These are phyloP conservation scores for Denticeps clupeoides DNA, from an alignment of 2,797 vertebrate species.

Conservation along the genomic window DNA sequence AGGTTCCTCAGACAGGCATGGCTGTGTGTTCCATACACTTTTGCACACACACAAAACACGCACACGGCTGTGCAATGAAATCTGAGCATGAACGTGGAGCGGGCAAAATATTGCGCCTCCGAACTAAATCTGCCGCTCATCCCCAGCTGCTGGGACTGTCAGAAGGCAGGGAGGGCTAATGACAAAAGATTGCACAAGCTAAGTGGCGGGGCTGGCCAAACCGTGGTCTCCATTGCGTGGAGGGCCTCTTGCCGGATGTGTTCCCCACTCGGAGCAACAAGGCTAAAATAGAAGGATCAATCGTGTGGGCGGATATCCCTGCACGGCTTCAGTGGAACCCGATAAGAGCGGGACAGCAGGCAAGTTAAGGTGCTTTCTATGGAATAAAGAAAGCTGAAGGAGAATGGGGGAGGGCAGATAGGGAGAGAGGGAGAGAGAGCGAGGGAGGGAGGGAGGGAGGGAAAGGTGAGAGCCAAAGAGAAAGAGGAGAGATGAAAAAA, in stretches of 20 bases:
- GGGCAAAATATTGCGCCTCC: not conserved
- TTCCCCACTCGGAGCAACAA: slow-evolving; percentile 31
- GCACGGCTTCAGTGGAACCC: slow-evolving; percentile 35
- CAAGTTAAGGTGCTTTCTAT: slow-evolving; percentile 3
- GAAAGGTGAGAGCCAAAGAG: slow-evolving; percentile 8
- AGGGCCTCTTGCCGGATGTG: slow-evolving; percentile 34
- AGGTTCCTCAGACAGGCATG: too few species aligned
- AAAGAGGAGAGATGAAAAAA: slow-evolving; percentile 13
- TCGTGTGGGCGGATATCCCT: slow-evolving; percentile 45
- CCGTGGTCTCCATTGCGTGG: not conserved
- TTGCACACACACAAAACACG: too few species aligned
- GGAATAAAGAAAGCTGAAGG: slow-evolving; percentile 34
- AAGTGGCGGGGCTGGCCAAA: not conserved
- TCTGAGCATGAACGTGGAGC: too few species aligned
- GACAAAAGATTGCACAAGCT: not conserved
- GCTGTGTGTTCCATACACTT: too few species aligned
- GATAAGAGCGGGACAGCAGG: slow-evolving; percentile 30
- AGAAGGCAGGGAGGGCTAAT: not conserved
- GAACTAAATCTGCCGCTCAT: not conserved
- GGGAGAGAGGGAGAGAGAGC: slow-evolving; percentile 16
- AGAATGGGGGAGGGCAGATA: slow-evolving; percentile 27
- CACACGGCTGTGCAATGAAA: too few species aligned
- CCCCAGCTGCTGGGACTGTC: not conserved
- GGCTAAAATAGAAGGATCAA: slow-evolving; percentile 48
- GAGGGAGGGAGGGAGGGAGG: not conserved